Base-by-base conservation (phyloP, 2,888 invertebrate species). In the Callyntrura guangdongensis region DNA sequence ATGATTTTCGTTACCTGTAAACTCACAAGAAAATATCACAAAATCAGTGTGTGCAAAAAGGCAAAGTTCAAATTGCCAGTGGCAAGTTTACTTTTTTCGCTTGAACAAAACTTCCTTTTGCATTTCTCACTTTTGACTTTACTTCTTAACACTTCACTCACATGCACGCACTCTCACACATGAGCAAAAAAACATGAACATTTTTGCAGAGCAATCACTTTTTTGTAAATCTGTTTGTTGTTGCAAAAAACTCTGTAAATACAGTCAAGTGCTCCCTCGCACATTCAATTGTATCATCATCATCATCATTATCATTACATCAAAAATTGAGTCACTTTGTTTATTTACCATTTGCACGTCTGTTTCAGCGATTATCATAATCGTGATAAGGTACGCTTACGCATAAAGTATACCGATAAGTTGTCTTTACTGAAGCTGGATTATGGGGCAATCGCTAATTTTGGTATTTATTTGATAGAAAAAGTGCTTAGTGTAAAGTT, bases 61-160 rank as follows among this genome's bases (percentile, higher is more conserved):
- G 17, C 25, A 27, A 17, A 49, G 53, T 74, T n/a, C 74, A 77
- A 77, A 77, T 77, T 77, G 77, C 77, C 77, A 77, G 49, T 53
- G 77, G 77, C 49, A 49, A 77, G 6, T 74, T 45, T 74, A 14
- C 45, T 74, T 20, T 53, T 77, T 77, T 49, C 53, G 49, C 77
- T 49, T 53, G 53, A 49, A n/a, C 53, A 77, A 77, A 67, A 49
- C 77, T 77, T 77, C 77, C 67, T 67, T n/a, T n/a, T 61, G 56
- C 12, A 47, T n/a, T 59, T 11, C 22, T 14, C 14, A 5, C n/a
- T 25, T 64, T 27, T 72, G 36, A n/a, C 5, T 49, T 49, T 12
- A 27, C 36, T 27, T 27, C 27, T n/a, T 6, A n/a, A 27, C 67
- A 27, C 67, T 20, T n/a, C 8, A 27, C 36, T 9, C 47, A 12